phyloP scores from a whole-genome alignment of 2,113 vertebrate genomes.

The Grantiella picta region DNA sequence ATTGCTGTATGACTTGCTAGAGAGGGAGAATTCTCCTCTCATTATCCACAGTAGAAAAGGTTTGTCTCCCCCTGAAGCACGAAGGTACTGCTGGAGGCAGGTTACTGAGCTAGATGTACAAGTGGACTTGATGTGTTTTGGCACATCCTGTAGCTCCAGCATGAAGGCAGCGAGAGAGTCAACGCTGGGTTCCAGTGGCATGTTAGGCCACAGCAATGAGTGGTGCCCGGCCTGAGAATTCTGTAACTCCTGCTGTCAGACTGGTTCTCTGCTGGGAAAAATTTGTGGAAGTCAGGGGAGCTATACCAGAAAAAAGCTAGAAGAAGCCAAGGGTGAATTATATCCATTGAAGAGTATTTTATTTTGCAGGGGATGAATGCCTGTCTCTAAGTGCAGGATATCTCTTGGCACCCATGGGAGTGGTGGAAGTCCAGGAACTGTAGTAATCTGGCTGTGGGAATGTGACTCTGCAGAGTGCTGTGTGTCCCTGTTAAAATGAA shows the following conservation, averaged over 20 bases:
- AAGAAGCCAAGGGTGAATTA: not conserved
- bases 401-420: not conserved
- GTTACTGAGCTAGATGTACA: not conserved
- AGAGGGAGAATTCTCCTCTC: not conserved
- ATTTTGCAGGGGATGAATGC: not conserved
- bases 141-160: not conserved
- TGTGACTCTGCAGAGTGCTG: not conserved
- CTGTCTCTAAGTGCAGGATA: not conserved
- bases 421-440: not conserved
- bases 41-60: not conserved
- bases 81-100: conserved; percentile 12
- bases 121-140: conserved; percentile 28
- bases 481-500: not conserved
- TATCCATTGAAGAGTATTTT: not conserved
- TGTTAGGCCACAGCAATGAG: not conserved
- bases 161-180: not conserved
- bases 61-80: conserved; percentile 12
- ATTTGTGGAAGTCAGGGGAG: not conserved
- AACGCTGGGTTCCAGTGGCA: accelerated
- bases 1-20: not conserved
- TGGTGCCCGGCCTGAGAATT: not conserved
- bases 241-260: not conserved
- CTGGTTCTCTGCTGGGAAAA: not conserved
- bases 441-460: not conserved
- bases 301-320: not conserved